phyloP scores from a whole-genome alignment of 2,888 invertebrate genomes.

The Busseola fusca region DNA sequence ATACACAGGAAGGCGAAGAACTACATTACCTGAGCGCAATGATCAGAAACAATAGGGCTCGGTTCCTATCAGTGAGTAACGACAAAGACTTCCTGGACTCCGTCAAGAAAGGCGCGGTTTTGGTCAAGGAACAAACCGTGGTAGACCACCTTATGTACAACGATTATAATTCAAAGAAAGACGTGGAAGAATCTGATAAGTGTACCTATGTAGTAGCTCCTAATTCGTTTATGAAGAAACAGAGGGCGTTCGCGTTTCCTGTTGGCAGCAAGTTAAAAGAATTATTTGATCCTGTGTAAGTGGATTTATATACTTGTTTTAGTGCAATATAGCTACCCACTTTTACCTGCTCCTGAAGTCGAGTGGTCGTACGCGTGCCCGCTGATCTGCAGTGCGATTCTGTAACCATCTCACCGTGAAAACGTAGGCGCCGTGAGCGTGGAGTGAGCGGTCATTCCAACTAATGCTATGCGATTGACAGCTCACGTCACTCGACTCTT shows the following conservation, averaged over 20 bases:
- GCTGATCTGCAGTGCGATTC: no score
- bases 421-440: no score
- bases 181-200: conserved; percentile 89
- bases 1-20: conserved; percentile 79
- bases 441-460: no score
- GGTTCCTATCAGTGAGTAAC: conserved; percentile 73
- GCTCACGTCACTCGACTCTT: no score
- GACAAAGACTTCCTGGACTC: conserved; percentile 74
- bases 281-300: conserved; percentile 92
- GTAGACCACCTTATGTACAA: conserved; percentile 92
- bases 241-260: conserved; percentile 93
- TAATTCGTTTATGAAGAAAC: conserved; percentile 90
- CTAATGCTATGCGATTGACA: no score
- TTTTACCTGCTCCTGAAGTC: neutral
- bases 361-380: neutral
- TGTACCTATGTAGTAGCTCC: conserved; percentile 94
- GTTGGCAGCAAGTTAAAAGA: conserved; percentile 88
- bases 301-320: neutral
- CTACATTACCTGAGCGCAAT: conserved; percentile 81
- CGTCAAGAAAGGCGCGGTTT: conserved; percentile 78
- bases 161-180: conserved; percentile 90
- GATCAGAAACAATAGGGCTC: conserved; percentile 79
- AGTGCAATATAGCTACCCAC: neutral
- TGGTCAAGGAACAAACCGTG: conserved; percentile 91
- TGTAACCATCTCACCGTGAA: no score